A percentile compares a stretch with the other conserved stretches of the same genome.
Conservation (phyloP, 2,113 vertebrate species). For the Hippoglossus stenolepis region DNA sequence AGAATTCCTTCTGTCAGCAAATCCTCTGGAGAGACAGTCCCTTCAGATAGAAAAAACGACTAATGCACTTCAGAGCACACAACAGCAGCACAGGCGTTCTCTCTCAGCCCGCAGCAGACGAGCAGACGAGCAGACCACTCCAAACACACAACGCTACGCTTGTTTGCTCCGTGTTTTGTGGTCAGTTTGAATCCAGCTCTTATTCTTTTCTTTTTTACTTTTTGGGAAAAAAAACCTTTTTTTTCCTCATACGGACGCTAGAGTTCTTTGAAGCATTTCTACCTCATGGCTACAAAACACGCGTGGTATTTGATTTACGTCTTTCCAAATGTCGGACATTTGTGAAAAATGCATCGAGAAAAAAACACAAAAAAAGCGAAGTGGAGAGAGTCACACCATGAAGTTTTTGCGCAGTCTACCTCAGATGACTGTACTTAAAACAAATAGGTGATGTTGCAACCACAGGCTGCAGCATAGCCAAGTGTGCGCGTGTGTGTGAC, state of each 20-base stretch:
- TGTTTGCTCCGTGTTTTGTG: slow-evolving; percentile 42
- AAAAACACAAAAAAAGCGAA: neutral
- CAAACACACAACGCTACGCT: slow-evolving; percentile 50
- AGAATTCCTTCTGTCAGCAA: slow-evolving; percentile 78
- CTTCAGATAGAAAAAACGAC: slow-evolving; percentile 63
- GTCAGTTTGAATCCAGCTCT: slow-evolving; percentile 71
- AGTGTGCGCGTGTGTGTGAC: slow-evolving; percentile 22
- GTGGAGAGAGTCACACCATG: slow-evolving; percentile 82
- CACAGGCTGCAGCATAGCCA: slow-evolving; percentile 64
- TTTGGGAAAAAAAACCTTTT: neutral
- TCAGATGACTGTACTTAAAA: slow-evolving; percentile 93
- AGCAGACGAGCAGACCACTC: slow-evolving; percentile 43
- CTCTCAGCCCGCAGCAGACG: slow-evolving; percentile 71
- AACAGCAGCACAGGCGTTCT: slow-evolving; percentile 80
- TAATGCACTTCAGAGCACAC: slow-evolving; percentile 76
- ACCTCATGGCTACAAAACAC: slow-evolving; percentile 98
- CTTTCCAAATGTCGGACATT: slow-evolving; percentile 93
- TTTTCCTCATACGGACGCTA: slow-evolving; percentile 61
- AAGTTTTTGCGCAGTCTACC: slow-evolving; percentile 94
- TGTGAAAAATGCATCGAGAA: slow-evolving; percentile 66
- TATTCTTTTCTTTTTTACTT: slow-evolving; percentile 51
- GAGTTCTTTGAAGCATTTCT: slow-evolving; percentile 95
- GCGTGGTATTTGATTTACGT: slow-evolving; percentile 94
- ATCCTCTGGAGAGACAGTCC: slow-evolving; percentile 69
- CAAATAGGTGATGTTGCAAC: slow-evolving; percentile 84